These are phyloP conservation scores for Xylota segnis DNA, from an alignment of 2,888 invertebrate species.

Conservation along the genomic window DNA sequence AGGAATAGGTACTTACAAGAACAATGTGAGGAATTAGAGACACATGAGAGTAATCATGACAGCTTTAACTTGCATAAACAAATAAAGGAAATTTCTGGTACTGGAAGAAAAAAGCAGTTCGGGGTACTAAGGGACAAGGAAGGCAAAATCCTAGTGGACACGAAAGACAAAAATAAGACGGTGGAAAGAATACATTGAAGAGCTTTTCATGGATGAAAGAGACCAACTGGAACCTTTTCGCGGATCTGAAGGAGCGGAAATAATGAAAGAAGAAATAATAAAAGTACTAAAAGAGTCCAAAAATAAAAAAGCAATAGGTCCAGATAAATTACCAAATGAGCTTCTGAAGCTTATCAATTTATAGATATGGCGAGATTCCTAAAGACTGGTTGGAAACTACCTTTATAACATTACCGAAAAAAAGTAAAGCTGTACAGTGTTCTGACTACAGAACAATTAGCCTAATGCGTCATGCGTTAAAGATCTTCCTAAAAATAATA, in stretches of 20 bases:
- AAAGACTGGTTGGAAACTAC: neutral
- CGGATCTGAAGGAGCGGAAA: slow-evolving; percentile 11
- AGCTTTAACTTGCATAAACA: slow-evolving; percentile 21
- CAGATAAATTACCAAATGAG: slow-evolving; percentile 16
- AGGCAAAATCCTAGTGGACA: neutral
- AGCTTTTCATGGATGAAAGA: slow-evolving; percentile 18
- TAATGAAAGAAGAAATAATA: slow-evolving; percentile 20
- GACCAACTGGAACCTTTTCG: neutral
- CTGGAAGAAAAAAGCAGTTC: neutral
- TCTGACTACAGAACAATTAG: no score
- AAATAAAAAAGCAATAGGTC: slow-evolving; percentile 21
- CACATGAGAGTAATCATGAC: slow-evolving; percentile 11
- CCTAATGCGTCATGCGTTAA: neutral
- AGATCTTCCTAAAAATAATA: no score
- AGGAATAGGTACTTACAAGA: slow-evolving; percentile 17
- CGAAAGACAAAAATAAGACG: neutral
- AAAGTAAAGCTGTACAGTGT: neutral
- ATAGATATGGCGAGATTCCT: neutral
- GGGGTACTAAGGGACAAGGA: slow-evolving; percentile 2
- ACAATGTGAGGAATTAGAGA: slow-evolving; percentile 7
- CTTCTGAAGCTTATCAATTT: slow-evolving; percentile 8
- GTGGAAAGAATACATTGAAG: slow-evolving; percentile 34
- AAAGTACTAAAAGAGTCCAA: slow-evolving; percentile 1
- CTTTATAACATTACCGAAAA: slow-evolving; percentile 7
- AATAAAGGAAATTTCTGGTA: neutral